Base-by-base conservation (phyloP, 2,797 vertebrate genomes). In the Sylvilagus floridanus region DNA sequence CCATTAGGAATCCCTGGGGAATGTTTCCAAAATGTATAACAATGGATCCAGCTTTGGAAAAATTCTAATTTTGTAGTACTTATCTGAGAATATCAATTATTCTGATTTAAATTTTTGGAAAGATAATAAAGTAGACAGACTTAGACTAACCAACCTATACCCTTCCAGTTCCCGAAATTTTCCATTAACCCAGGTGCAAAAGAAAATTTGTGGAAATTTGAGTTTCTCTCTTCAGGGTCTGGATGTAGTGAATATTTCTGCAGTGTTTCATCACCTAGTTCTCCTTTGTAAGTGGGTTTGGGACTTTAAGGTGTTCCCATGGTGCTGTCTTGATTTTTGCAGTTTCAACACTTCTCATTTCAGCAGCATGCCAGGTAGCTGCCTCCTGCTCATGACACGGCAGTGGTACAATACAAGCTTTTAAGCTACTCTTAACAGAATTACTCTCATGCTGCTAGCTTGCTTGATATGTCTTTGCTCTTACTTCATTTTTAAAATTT, bases 291-390 rank as follows among this genome's bases (percentile, higher is more conserved):
- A 96, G 83, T 97, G 97, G 79, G 94, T 85, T 96, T 97, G 97
- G 88, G 82, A 90, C 22, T 95, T 93, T 63, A 52, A 88, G 89
- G 2, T 92, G 52, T 83, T 83, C 96, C 75, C 84, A 47, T 84
- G 87, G 95, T 92, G 57, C 92, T 81, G 32, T 84, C 50, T 83
- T 93, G 89, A 69, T 13, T 78, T 98, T 93, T 95, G 52, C 17
- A 81, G 37, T 83, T 96, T 97, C 97, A 97, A 32, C 88, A 95
- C 79, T 96, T 97, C 96, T 96, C 96, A 79, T 96, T 92, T 89
- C 57, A 96, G 77, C 88, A 68, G 52, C 57, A 26, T 88, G 89
- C 1, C 11, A 92, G 91, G 92, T 93, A 97, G 91, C 94, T 96
- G 93, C 92, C 93, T 95, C 62, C 52, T 84, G 42, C 88, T 91